Evolutionary conservation across 2,888 invertebrate genomes (phyloP).

Genomic region (Halictus quadricinctus): DNA sequence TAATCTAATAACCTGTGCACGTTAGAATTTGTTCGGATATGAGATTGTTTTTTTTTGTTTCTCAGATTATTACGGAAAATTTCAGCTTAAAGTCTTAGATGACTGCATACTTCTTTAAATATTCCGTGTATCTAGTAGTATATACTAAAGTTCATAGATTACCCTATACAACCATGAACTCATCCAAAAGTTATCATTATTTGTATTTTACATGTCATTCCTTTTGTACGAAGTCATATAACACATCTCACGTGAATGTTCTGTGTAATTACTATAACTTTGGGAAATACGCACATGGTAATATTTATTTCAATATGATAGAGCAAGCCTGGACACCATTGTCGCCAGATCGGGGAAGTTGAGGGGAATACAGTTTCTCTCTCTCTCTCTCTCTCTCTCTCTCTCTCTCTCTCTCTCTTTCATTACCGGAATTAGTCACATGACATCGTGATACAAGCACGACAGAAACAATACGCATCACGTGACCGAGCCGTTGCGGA

Average conservation of each 20-base stretch:
- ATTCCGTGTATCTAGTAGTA: slow-evolving; percentile 14
- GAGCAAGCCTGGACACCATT: not conserved
- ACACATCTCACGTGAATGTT: slow-evolving; percentile 43
- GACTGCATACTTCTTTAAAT: not conserved
- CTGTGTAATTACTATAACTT: slow-evolving; percentile 56
- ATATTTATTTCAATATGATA: slow-evolving; percentile 10
- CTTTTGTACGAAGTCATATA: slow-evolving; percentile 20
- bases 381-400: no score
- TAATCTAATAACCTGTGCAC: not conserved
- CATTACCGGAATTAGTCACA: no score
- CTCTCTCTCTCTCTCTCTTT: no score
- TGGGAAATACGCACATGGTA: slow-evolving; percentile 41
- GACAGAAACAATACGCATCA: no score
- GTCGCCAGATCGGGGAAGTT: not conserved
- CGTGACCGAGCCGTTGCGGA: no score
- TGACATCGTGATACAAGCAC: no score
- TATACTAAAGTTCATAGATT: slow-evolving; percentile 45
- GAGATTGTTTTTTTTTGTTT: not conserved
- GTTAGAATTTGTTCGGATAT: not conserved
- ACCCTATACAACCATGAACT: slow-evolving; percentile 40
- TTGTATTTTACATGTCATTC: slow-evolving; percentile 32
- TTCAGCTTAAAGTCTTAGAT: not conserved
- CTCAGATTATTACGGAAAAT: not conserved
- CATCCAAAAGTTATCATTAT: slow-evolving; percentile 32
- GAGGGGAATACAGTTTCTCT: not conserved